These are phyloP conservation scores for Mus spretus DNA, from an alignment of 2,797 vertebrate genomes.

Conservation along the genomic window DNA sequence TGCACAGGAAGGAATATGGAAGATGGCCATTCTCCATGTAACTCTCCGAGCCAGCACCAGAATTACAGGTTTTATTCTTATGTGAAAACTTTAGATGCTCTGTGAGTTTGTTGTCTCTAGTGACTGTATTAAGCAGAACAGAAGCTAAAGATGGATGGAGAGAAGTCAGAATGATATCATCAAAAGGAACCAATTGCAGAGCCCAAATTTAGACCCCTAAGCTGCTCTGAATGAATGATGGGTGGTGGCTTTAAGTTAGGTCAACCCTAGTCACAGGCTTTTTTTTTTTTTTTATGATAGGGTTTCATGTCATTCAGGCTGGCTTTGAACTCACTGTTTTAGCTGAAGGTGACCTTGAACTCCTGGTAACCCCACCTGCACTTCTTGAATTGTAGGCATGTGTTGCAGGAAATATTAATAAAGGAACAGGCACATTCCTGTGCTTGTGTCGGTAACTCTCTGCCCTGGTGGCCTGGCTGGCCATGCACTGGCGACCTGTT, in stretches of 20 bases:
- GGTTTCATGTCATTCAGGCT: neutral
- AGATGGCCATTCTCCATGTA: neutral
- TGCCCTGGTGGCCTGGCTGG: too few relatives aligned
- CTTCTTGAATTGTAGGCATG: too few relatives aligned
- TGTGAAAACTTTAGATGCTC: neutral
- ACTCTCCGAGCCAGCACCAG: neutral
- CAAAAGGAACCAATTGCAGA: neutral
- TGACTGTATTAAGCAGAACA: neutral
- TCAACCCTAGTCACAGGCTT: neutral
- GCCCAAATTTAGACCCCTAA: neutral
- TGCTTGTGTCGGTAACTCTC: too few relatives aligned
- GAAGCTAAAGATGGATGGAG: neutral
- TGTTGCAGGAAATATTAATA: too few relatives aligned
- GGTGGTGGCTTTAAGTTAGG: neutral
- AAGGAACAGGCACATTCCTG: too few relatives aligned
- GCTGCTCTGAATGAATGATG: neutral
- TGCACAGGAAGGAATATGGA: neutral
- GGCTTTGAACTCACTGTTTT: neutral
- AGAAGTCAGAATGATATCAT: neutral
- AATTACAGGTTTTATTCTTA: neutral
- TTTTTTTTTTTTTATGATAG: neutral
- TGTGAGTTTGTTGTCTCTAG: neutral
- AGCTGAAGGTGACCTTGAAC: neutral
- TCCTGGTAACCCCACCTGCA: neutral
- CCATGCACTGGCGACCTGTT: too few relatives aligned